Evolutionary conservation across 1,140 invertebrate genomes (phyloP).

Genomic region (Drosophila setifemur): DNA sequence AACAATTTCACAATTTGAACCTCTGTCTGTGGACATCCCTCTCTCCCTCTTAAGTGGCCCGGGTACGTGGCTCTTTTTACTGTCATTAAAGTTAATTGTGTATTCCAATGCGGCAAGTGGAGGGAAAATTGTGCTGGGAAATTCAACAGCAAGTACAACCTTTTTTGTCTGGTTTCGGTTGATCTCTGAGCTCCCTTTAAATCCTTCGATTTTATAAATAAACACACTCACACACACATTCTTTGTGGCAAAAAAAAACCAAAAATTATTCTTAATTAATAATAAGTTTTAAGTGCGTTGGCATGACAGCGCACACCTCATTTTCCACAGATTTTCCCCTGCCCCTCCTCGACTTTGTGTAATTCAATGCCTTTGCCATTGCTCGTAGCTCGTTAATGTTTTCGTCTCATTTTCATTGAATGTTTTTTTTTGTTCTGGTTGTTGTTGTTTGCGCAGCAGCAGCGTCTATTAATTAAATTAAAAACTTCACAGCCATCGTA

Average conservation of each 20-base stretch:
- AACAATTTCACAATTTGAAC: conserved; percentile 51
- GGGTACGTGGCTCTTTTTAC: conserved; percentile 61
- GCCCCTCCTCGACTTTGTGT: conserved; percentile 55
- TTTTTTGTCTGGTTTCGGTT: not conserved
- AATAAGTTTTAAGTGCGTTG: conserved; percentile 67
- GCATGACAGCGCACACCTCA: conserved; percentile 28
- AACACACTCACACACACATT: too few relatives aligned
- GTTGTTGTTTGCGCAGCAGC: conserved; percentile 30
- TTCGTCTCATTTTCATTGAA: conserved; percentile 29
- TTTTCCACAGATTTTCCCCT: conserved; percentile 6
- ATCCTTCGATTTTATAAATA: conserved; percentile 52
- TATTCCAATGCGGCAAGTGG: conserved; percentile 20
- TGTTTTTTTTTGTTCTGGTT: too few relatives aligned
- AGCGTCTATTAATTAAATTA: conserved; percentile 75
- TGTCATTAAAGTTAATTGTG: conserved; percentile 76
- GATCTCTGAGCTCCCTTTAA: conserved; percentile 8
- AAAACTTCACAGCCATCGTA: conserved; percentile 63
- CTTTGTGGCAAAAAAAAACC: conserved; percentile 21
- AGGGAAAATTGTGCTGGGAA: conserved; percentile 20
- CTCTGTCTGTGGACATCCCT: conserved; percentile 31
- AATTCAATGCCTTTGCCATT: conserved; percentile 61
- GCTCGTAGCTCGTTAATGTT: conserved; percentile 7
- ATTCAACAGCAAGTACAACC: conserved; percentile 1
- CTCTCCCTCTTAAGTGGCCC: conserved; percentile 20
- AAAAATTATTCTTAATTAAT: conserved; percentile 71